phyloP scores from a whole-genome alignment of 2,888 invertebrate genomes.

The Sclerodermus sp. region DNA sequence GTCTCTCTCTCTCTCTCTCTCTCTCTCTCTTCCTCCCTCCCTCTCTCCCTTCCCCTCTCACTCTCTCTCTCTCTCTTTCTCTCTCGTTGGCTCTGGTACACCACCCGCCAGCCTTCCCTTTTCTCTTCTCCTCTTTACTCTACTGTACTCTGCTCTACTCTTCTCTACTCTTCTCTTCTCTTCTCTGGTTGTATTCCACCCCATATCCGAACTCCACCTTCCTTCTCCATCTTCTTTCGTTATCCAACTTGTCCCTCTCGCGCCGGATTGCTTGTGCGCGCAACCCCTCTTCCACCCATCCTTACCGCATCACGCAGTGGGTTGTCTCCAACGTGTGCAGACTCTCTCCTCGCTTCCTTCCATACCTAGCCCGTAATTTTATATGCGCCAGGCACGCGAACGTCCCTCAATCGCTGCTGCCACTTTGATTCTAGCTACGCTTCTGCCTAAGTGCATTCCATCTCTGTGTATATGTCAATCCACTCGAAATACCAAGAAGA shows the following conservation, averaged over 20 bases:
- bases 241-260: not conserved
- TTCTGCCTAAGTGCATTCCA: too few species aligned
- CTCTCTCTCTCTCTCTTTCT: conserved; percentile 5
- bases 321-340: too few species aligned
- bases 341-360: too few species aligned
- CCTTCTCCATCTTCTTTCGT: not conserved
- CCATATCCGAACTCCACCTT: too few species aligned
- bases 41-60: conserved; percentile 8
- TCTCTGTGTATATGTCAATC: too few species aligned
- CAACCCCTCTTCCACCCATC: not conserved
- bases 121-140: conserved; percentile 7
- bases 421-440: too few species aligned
- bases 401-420: too few species aligned
- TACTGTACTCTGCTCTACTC: not conserved
- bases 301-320: not conserved
- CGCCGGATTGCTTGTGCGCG: not conserved
- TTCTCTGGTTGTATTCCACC: too few species aligned
- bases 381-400: too few species aligned
- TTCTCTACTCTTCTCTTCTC: not conserved
- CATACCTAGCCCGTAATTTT: too few species aligned
- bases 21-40: conserved; percentile 4
- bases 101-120: too few species aligned
- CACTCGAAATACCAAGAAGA: too few species aligned
- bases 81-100: conserved; percentile 1
- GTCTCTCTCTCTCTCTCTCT: conserved; percentile 4